Evolutionary conservation across 2,797 vertebrate species (phyloP), one percentile per base, ranked within the genome.

Genomic region (Cuniculus paca): DNA sequence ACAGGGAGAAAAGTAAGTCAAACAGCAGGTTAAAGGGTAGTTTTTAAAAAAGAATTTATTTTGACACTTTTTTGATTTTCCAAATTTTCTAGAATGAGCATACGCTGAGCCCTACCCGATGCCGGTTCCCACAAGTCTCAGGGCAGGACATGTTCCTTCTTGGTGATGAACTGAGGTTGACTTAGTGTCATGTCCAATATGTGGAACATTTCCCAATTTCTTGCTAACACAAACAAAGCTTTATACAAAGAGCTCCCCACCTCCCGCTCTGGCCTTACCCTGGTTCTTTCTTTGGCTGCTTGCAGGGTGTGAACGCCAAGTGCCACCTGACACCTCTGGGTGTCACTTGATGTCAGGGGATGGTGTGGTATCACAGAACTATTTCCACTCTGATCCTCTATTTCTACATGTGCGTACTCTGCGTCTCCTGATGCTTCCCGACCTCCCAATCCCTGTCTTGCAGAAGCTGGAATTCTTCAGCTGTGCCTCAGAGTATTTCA

Each of bases 171-270:
- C 20, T 0, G 2, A 22, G 4, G 56, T 2, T 52, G 42, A 39
- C 61, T 72, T 63, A 42, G n/a, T 58, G 72, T 26, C 13, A 75
- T 10, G 42, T 24, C 52, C 39, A 28, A 92, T 24, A n/a, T 4
- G 3, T 28, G 84, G 70, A 82, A 52, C 11, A 34, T 31, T 77
- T 87, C 63, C 95, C 45, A 56, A 61, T 68, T 70, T 89, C 90
- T 74, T 72, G 63, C 77, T 68, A 81, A 95, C 31, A 95, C 82
- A 95, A 87, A 89, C 60, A 81, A 63, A 87, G 36, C 83, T 72
- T 81, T 90, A 56, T 65, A 36, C 31, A 34, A 94, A 90, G 61
- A 10, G 11, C 17, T 85, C 81, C 65, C 94, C 93, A 7, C 63
- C 34, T 48, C 52, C 28, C 12, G n/a, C 34, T 14, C 75, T 54